Percentiles rank a stretch among this genome's conserved stretches.
phyloP scores from a whole-genome alignment of 2,113 vertebrate species.

The Ia io region DNA sequence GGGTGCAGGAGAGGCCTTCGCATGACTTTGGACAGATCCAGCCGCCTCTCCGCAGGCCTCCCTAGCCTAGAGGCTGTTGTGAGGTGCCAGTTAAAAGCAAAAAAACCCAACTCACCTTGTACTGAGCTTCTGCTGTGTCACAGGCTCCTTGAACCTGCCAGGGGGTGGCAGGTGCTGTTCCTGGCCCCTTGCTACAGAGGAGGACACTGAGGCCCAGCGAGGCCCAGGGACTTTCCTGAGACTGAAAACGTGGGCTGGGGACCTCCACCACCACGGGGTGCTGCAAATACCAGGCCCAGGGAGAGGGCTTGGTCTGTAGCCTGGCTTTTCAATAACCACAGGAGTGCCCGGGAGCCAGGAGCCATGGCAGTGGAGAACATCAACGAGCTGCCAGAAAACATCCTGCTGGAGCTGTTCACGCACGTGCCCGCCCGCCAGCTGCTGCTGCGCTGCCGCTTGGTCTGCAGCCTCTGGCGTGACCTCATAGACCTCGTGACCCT shows the following conservation, averaged over 20 bases:
- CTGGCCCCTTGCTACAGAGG: not conserved
- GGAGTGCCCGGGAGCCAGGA: not conserved
- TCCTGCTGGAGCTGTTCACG: constrained; percentile 82
- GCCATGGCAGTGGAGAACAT: constrained; percentile 69
- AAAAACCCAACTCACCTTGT: not conserved
- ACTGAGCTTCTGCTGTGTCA: not conserved
- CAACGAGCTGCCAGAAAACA: constrained; percentile 77
- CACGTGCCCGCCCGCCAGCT: constrained; percentile 80
- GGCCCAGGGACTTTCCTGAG: not conserved
- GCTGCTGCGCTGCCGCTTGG: constrained; percentile 74
- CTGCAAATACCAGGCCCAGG: not conserved
- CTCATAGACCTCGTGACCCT: constrained; percentile 82
- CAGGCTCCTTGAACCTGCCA: not conserved
- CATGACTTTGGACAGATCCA: not conserved
- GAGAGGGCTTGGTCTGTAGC: not conserved
- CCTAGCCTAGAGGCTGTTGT: not conserved
- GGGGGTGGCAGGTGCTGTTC: not conserved
- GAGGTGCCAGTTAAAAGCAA: not conserved
- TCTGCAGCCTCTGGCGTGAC: constrained; percentile 81
- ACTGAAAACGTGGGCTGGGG: not conserved
- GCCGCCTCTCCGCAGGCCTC: not conserved
- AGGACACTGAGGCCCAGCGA: not conserved
- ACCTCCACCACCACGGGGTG: not conserved
- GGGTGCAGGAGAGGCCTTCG: not conserved
- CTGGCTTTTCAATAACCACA: not conserved